Evolutionary conservation across 2,888 invertebrate genomes (phyloP).

Genomic region (Eucera pruinosa): DNA sequence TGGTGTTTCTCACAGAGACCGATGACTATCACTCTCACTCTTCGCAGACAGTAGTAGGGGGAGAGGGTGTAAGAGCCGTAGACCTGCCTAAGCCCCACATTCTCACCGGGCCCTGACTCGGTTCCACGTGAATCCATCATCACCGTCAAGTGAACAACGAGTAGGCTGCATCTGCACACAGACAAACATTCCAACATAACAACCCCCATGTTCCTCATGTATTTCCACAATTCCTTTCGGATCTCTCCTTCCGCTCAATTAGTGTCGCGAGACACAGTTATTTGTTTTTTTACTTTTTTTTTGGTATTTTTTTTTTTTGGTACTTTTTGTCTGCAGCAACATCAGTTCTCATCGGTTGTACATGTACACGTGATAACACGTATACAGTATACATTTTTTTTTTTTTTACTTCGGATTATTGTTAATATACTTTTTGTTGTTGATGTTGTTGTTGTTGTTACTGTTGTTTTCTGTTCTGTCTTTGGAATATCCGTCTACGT

Average conservation of each 20-base stretch:
- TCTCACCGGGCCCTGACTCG: slow-evolving; percentile 78
- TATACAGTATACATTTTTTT: slow-evolving; percentile 22
- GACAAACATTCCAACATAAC: slow-evolving; percentile 85
- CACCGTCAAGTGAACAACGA: slow-evolving; percentile 83
- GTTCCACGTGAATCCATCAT: slow-evolving; percentile 79
- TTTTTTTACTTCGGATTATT: slow-evolving; percentile 23
- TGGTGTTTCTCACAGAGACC: slow-evolving; percentile 47
- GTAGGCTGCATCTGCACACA: slow-evolving; percentile 85
- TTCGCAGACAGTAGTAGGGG: slow-evolving; percentile 65
- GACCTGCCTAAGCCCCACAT: slow-evolving; percentile 80
- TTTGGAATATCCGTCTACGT: slow-evolving; percentile 17
- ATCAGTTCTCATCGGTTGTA: slow-evolving; percentile 54
- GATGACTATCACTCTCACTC: slow-evolving; percentile 68
- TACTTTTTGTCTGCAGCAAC: slow-evolving; percentile 14
- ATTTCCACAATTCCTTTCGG: slow-evolving; percentile 48
- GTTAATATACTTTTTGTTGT: slow-evolving; percentile 38
- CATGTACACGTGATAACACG: slow-evolving; percentile 42
- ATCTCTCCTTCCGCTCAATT: slow-evolving; percentile 49
- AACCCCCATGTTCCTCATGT: slow-evolving; percentile 75
- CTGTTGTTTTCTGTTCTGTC: slow-evolving; percentile 31
- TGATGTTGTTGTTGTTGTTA: slow-evolving; percentile 36
- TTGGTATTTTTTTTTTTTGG: slow-evolving; percentile 23
- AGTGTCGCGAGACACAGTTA: slow-evolving; percentile 17
- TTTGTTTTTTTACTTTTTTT: slow-evolving; percentile 28
- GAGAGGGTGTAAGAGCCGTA: slow-evolving; percentile 73